A percentile compares a stretch with the other conserved stretches of the same genome.
Conservation (phyloP, 2,888 invertebrate species). For the Hirtodrosophila trivittata region DNA sequence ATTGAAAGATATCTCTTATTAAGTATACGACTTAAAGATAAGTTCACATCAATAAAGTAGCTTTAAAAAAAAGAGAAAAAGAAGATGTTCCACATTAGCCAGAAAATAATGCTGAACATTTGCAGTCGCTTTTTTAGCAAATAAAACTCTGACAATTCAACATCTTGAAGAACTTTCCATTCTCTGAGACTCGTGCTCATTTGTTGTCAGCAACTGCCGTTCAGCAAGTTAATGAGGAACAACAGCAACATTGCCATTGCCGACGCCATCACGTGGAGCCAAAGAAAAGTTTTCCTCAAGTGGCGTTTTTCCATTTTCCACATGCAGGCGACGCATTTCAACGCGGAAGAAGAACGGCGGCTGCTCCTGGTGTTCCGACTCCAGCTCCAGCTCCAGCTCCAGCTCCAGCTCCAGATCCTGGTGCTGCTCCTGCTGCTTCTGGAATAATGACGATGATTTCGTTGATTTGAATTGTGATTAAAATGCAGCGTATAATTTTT, state of each 20-base stretch:
- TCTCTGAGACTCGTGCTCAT: constrained; percentile 10
- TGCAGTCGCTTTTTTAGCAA: background rate
- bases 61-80: background rate
- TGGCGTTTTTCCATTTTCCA: constrained; percentile 52
- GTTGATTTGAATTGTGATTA: constrained; percentile 82
- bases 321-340: constrained; percentile 40
- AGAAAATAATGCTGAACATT: background rate
- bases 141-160: constrained; percentile 15
- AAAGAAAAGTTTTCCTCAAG: constrained; percentile 53
- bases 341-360: constrained; percentile 1
- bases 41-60: too few relatives aligned
- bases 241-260: constrained; percentile 35
- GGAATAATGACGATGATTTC: constrained; percentile 78
- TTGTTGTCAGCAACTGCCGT: constrained; percentile 40
- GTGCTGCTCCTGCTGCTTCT: constrained; percentile 41
- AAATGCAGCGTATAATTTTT: constrained; percentile 80
- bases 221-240: constrained; percentile 59
- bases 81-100: background rate
- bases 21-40: too few relatives aligned
- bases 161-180: constrained; percentile 1
- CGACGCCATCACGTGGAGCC: constrained; percentile 12
- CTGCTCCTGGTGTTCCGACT: background rate
- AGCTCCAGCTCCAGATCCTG: constrained; percentile 9
- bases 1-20: too few relatives aligned
- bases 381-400: constrained; percentile 13